Base-by-base conservation (phyloP, 2,797 vertebrate species). In the Danio albolineatus region DNA sequence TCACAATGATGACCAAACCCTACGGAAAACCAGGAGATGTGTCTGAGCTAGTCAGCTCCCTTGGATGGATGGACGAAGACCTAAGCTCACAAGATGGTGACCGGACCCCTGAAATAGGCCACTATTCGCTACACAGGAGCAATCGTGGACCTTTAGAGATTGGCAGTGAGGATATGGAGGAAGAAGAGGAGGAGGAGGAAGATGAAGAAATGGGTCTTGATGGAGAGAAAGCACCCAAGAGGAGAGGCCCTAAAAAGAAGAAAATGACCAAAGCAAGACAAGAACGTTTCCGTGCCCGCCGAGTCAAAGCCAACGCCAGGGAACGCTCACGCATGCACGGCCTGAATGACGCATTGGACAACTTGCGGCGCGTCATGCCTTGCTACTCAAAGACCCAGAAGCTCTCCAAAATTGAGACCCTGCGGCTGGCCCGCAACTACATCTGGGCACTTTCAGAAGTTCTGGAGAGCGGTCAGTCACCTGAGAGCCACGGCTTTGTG, bases 311-410 rank as follows among this genome's bases (percentile, higher is more conserved):
- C 83, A 99, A 98, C 0, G 97, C 98, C 53, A 93, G 98, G n/a
- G 98, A 99, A 82, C 93, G 98, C 21, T 95, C 95, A 0, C 88
- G 98, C 36, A 99, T 99, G 98, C 98, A 99, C 0, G 97, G 97
- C 2, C 90, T 99, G 57, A 99, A 99, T 0, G 97, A 98, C 0
- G 97, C 98, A 7, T 90, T 99, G 84, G 97, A 99, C 59, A 98
- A 91, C 87, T 92, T 99, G 75, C 90, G 98, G 44, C 87, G 91
- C 81, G 96, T 99, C 64, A 98, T 99, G 98, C 98, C 98, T n/a
- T 99, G 98, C 83, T 98, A 98, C 89, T 98, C 98, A 84, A 99
- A 99, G 81, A 99, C 97, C 1, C 98, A 99, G 79, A 99, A 99
- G 65, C 89, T 99, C 51, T 99, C 97, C 78, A 99, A 99, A 90